Evolutionary conservation across 2,113 vertebrate species (phyloP), one percentile per base, ranked within the genome.

Genomic region (Hemicordylus capensis): DNA sequence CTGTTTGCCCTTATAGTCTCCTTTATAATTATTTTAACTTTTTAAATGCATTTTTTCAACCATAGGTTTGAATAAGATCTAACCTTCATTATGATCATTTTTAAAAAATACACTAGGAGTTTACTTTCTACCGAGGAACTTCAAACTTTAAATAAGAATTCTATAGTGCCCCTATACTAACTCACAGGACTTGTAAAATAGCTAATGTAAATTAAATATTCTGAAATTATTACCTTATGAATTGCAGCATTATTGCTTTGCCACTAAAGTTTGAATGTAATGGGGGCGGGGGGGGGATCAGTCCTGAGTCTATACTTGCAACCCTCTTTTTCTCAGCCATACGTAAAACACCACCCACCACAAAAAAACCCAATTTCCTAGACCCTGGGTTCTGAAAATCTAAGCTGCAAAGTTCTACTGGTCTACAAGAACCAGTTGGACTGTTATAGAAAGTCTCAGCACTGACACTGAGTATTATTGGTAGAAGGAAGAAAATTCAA

Each of bases 361-460:
- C n/a, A n/a, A n/a, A n/a, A n/a, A n/a, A n/a, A n/a, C n/a, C n/a
- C n/a, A n/a, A n/a, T n/a, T n/a, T n/a, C n/a, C n/a, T 91, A 74
- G 93, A 58, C 85, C 86, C 70, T 85, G 94, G 88, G 82, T 93
- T 94, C 90, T 92, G 90, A 95, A 95, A 94, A 91, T 76, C 88
- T 94, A 34, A 80, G 88, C 85, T 88, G 10, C 15, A 1, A 87
- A 89, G 79, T 90, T 83, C 76, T 85, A 83, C 86, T 89, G 90
- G 84, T 86, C 79, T 91, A 85, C 34, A 77, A 80, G 74, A 85
- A 70, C 70, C 64, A 76, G 28, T 58, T 59, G 59, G 59, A 48
- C 17, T 22, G 42, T 24, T 37, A 12, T 44, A 73, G 19, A 87
- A 92, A 92, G 85, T 77, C 81, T 63, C 81, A 83, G 75, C 67